Evolutionary conservation across 2,797 vertebrate genomes (phyloP), one percentile per base, ranked within the genome.

Genomic region (Anguilla anguilla): DNA sequence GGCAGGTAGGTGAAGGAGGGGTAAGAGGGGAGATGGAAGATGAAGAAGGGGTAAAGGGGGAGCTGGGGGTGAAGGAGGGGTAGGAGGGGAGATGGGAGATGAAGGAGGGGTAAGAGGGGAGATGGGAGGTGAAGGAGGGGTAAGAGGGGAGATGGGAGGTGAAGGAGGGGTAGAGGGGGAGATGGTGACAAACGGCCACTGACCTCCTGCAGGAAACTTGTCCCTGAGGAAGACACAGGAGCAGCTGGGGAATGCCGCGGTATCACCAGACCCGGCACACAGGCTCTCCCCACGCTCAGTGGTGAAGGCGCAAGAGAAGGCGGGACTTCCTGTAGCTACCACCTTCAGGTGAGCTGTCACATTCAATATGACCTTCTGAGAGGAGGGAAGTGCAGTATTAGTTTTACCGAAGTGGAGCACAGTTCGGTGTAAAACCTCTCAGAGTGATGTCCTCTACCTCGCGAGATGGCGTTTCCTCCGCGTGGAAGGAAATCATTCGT

Each of bases 221-320:
- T 77, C 49, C 0, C 61, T 46, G 9, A 84, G 1, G 1, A 95
- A 86, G 22, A 0, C 59, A 87, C 94, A 96, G 90, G 84, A 94
- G 90, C 96, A 96, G 6, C 86, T n/a, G 89, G 93, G 94, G 87
- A 95, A 95, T 1, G 31, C 51, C 67, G 87, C 83, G 57, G 1
- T 19, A 25, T 2, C n/a, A 1, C 5, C 35, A 7, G 0, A 0
- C 0, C 0, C 0, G 6, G 13, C 25, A 91, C 92, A 89, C 11
- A 90, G 9, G 25, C 6, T 82, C 10, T 6, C 0, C 72, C 72
- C 13, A 0, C 6, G 39, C 6, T 81, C n/a, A 7, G 0, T 0
- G 3, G 0, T 53, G 86, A 95, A 92, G 0, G 83, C 10, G 88
- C 96, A 96, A 64, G 89, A 11, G 2, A 95, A 94, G 6, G 53